A percentile compares a stretch with the other conserved stretches of the same genome.
These are phyloP conservation scores for Rhyacophila evoluta DNA, from an alignment of 2,888 invertebrate genomes.

Conservation along the genomic window DNA sequence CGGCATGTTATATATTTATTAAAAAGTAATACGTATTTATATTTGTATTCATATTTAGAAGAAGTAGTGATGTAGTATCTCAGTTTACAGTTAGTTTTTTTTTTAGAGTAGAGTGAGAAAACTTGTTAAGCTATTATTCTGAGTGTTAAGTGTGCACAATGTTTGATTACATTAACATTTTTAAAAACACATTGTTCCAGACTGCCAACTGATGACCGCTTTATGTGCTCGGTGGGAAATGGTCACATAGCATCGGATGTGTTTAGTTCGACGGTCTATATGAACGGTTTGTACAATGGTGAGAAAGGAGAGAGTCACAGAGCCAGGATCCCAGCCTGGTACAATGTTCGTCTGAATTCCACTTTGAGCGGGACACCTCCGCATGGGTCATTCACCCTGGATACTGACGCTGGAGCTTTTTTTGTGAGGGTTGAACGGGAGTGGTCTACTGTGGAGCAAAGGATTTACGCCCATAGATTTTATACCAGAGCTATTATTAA, in stretches of 20 bases:
- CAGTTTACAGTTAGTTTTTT: too few species aligned
- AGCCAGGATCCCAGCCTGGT: slow-evolving; percentile 73
- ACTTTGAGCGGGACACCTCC: slow-evolving; percentile 61
- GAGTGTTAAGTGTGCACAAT: too few species aligned
- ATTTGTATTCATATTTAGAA: too few species aligned
- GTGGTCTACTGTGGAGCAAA: slow-evolving; percentile 65
- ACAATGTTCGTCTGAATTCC: slow-evolving; percentile 68
- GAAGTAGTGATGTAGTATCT: too few species aligned
- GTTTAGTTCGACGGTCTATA: slow-evolving; percentile 71
- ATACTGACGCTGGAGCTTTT: slow-evolving; percentile 66
- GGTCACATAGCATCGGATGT: slow-evolving; percentile 73
- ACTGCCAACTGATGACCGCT: slow-evolving; percentile 68
- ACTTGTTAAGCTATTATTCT: too few species aligned
- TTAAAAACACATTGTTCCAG: slow-evolving; percentile 62
- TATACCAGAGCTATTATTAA: slow-evolving; percentile 68
- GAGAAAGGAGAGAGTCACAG: slow-evolving; percentile 69
- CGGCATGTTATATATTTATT: too few species aligned
- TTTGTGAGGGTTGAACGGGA: slow-evolving; percentile 67
- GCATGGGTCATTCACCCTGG: slow-evolving; percentile 61
- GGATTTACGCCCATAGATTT: slow-evolving; percentile 66
- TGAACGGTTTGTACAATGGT: slow-evolving; percentile 74
- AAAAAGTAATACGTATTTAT: too few species aligned
- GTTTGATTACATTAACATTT: too few species aligned
- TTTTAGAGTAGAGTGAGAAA: too few species aligned
- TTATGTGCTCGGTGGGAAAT: slow-evolving; percentile 73